Evolutionary conservation across 2,797 vertebrate genomes (phyloP), one percentile per base, ranked within the genome.

Genomic region (Yasuhikotakia modesta): DNA sequence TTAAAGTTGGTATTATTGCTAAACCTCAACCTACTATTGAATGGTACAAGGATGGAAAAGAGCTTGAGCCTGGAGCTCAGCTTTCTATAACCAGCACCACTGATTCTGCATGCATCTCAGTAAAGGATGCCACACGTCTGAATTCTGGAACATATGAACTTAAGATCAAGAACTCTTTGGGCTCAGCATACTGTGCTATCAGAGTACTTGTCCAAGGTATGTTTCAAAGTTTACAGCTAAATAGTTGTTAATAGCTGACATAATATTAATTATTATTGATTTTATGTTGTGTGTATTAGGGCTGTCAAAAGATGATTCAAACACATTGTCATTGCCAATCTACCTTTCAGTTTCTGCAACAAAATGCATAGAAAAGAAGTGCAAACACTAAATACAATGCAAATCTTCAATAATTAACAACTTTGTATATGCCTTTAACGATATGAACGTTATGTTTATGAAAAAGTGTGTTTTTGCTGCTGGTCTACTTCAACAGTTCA

Each of bases 21-120:
- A 99, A 99, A 90, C 98, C 98, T 83, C 87, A 93, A 67, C 98
- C 98, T 60, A 95, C 95, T 24, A 97, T 97, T 85, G 98, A 99
- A 89, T 99, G 98, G 96, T 95, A 93, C 81, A 97, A 95, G 91
- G 96, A 99, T 85, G 95, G 95, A 79, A 94, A 93, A 65, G 97
- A 99, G 84, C 68, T 99, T 61, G 91, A 96, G 79, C 90, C 94
- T 53, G 92, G 81, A 61, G 88, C 92, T 73, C 93, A 97, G 68
- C 70, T 95, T 0, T 93, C 92, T 63, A 92, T 97, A 64, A 95
- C 96, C 90, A 97, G 94, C 74, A 95, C 93, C 63, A 95, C 90
- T 24, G 96, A 98, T 68, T 94, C 91, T 70, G 93, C 96, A 72
- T 92, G 93, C 84, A 57, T 99, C 84, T 91, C 95, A 84, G 90